phyloP scores from a whole-genome alignment of 2,888 invertebrate genomes.

The Malthinus seriepunctatus region DNA sequence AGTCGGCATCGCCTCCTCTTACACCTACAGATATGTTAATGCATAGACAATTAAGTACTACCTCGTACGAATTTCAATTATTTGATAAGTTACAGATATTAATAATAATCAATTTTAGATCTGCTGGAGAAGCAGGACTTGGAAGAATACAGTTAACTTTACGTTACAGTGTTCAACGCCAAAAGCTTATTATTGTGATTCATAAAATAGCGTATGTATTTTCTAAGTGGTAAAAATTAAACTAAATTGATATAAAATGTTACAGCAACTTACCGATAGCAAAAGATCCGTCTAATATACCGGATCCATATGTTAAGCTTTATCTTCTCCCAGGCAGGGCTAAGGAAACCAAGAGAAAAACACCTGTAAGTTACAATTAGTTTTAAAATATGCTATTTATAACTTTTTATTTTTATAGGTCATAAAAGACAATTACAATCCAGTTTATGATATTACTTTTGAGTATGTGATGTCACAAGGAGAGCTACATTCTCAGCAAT shows the following conservation, averaged over 20 bases:
- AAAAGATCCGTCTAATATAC: constrained; percentile 80
- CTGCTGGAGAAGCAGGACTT: constrained; percentile 73
- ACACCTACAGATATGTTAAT: constrained; percentile 38
- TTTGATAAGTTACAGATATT: constrained; percentile 6
- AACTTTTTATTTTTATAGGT: constrained; percentile 53
- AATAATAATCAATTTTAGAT: constrained; percentile 51
- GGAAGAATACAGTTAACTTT: constrained; percentile 85
- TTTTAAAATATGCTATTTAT: neutral
- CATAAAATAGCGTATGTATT: constrained; percentile 85
- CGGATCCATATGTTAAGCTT: constrained; percentile 88
- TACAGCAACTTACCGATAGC: constrained; percentile 41
- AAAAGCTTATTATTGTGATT: constrained; percentile 80
- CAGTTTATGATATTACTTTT: constrained; percentile 88
- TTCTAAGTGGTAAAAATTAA: constrained; percentile 32
- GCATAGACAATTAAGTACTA: constrained; percentile 50
- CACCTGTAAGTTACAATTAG: constrained; percentile 60
- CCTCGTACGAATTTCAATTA: constrained; percentile 46
- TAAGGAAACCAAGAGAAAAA: constrained; percentile 87
- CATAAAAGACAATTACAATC: constrained; percentile 88
- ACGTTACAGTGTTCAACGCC: constrained; percentile 81
- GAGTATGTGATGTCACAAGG: constrained; percentile 84
- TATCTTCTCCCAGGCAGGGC: constrained; percentile 83
- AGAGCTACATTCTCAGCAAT: constrained; percentile 74
- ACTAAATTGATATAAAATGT: neutral
- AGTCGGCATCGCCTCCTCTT: constrained; percentile 48